Percentiles rank a stretch among this genome's conserved stretches.
Evolutionary conservation across 2,797 vertebrate species (phyloP).

Genomic region (Falco cherrug): DNA sequence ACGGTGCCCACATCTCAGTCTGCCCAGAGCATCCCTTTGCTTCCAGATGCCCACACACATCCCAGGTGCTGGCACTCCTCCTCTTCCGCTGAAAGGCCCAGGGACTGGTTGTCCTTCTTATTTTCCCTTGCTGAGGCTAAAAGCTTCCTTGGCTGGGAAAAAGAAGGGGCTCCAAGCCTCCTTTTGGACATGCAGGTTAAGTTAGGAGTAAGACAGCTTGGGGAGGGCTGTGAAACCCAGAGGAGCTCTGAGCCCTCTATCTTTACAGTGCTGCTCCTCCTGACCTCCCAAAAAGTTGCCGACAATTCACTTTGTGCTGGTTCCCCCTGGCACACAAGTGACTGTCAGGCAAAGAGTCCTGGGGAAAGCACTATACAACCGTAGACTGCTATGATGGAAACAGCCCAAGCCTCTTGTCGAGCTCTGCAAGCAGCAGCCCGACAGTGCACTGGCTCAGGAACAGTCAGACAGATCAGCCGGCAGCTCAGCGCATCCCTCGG

Average conservation of each 20-base stretch:
- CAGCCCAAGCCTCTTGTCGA: rapidly evolving
- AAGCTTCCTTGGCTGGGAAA: neutral
- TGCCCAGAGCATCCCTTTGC: neutral
- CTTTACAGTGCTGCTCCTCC: neutral
- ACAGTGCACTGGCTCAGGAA: neutral
- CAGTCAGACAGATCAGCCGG: rapidly evolving
- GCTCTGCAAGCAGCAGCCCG: neutral
- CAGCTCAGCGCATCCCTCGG: neutral
- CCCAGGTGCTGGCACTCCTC: neutral
- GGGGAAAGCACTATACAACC: neutral
- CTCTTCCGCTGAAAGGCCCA: neutral
- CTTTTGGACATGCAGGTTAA: neutral
- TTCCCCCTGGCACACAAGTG: neutral
- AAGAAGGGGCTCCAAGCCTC: neutral
- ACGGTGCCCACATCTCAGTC: neutral
- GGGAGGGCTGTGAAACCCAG: neutral
- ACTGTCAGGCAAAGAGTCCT: neutral
- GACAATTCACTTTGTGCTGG: neutral
- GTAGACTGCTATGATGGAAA: neutral
- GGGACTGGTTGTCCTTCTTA: neutral
- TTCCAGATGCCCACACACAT: neutral
- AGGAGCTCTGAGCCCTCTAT: neutral
- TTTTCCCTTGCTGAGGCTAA: neutral
- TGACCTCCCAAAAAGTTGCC: neutral
- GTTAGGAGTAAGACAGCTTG: neutral